phyloP scores from a whole-genome alignment of 1,140 invertebrate species.

The Helicoverpa zea region DNA sequence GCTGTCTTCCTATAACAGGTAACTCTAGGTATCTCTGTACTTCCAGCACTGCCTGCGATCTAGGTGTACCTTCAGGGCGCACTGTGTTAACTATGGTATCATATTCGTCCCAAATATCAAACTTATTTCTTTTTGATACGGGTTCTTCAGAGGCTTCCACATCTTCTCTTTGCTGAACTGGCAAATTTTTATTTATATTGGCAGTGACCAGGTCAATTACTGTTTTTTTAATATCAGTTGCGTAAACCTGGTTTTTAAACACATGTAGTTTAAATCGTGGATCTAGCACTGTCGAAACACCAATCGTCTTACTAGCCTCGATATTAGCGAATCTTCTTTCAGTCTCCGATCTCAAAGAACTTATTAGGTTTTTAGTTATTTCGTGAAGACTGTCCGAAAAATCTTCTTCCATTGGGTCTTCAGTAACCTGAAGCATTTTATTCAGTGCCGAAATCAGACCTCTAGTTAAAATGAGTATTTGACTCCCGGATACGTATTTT shows the following conservation, averaged over 20 bases:
- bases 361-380: conserved; percentile 24
- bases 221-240: conserved; percentile 29
- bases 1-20: conserved; percentile 45
- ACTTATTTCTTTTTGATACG: conserved; percentile 30
- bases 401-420: conserved; percentile 43
- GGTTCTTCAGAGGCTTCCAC: conserved; percentile 29
- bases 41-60: conserved; percentile 47
- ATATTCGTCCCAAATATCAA: conserved; percentile 52
- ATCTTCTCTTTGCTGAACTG: conserved; percentile 22
- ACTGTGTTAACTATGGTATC: conserved; percentile 40
- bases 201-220: conserved; percentile 28
- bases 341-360: conserved; percentile 33
- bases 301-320: conserved; percentile 38
- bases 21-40: conserved; percentile 51
- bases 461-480: conserved; percentile 51
- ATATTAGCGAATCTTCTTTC: conserved; percentile 36
- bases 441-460: conserved; percentile 46
- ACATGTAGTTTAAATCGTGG: conserved; percentile 41
- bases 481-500: conserved; percentile 44
- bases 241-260: conserved; percentile 24
- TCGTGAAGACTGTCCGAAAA: conserved; percentile 37
- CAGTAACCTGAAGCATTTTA: conserved; percentile 44
- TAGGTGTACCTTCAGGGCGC: conserved; percentile 36
- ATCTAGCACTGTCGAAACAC: conserved; percentile 29
- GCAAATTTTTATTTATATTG: conserved; percentile 26